Evolutionary conservation across 2,888 invertebrate genomes (phyloP), one percentile per base, ranked within the genome.

Genomic region (Morpho achilles): DNA sequence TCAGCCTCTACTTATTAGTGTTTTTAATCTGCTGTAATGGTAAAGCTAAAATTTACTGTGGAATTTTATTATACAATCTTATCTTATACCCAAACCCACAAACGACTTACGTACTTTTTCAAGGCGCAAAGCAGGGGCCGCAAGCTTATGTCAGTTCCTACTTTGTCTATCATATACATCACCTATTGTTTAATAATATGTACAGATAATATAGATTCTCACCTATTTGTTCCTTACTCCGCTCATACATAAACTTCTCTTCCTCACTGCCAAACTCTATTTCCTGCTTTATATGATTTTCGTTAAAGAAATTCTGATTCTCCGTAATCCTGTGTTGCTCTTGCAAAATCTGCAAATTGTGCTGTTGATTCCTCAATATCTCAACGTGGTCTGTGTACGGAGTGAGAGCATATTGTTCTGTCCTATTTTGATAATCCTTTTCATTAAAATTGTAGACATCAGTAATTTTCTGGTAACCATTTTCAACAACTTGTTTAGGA

Each of bases 231-330:
- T 86, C 85, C 70, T 87, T 88, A 45, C 67, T 75, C 56, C 81
- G 56, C 5, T 87, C 86, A 53, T 84, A 89, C 45, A 77, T 8
- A 56, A 77, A 85, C 50, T 85, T 86, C 0, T 87, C 87, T 1
- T 89, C 89, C 0, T 88, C 89, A 0, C 67, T 72, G 0, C 70
- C 77, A 1, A 84, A 74, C 51, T 88, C 87, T 1, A 84, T 76
- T 45, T 88, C 89, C 22, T 84, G 86, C 45, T 90, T 90, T 71
- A 90, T 89, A 56, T 82, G 82, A 22, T 73, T 82, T 43, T 87
- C 89, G 49, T 80, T 82, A 56, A 87, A 88, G 44, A 87, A 87
- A 39, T 80, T 84, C 69, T 85, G 87, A 43, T 79, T 84, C 44
- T 86, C 88, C 0, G 69, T 79, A 2, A 80, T 64, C 45, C 86